Conservation (phyloP, 2,113 vertebrate species). For the Ammospiza nelsoni region DNA sequence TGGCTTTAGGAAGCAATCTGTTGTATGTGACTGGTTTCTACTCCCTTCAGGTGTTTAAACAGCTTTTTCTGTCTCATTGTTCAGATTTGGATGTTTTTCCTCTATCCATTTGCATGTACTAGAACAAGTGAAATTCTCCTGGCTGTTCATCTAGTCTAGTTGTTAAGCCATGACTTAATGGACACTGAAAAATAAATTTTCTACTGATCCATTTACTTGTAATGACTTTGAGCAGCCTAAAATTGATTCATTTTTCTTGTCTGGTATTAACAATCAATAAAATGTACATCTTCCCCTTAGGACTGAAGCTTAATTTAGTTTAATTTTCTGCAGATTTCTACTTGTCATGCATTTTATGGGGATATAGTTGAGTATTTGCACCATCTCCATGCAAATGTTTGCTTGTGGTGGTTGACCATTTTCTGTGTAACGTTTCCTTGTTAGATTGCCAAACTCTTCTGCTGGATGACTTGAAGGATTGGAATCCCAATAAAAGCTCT, state of each 20-base stretch:
- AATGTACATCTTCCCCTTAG: neutral
- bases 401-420: neutral
- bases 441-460: slow-evolving; percentile 24
- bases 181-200: neutral
- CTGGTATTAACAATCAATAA: neutral
- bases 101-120: neutral
- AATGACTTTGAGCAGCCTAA: neutral
- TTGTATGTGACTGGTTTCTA: neutral
- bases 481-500: slow-evolving; percentile 23
- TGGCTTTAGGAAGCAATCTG: neutral
- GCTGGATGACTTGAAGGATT: neutral
- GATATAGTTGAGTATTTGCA: fast-evolving
- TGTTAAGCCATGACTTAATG: neutral
- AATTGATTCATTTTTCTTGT: neutral
- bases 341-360: neutral
- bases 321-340: neutral
- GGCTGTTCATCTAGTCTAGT: neutral
- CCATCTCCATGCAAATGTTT: neutral
- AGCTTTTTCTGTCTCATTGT: neutral
- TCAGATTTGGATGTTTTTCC: neutral
- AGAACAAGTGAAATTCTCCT: neutral
- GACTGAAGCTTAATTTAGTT: neutral
- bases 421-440: neutral
- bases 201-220: neutral
- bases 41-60: neutral